A percentile compares a stretch with the other conserved stretches of the same genome.
Evolutionary conservation across 1,140 invertebrate genomes (phyloP).

Genomic region (Heliconius himera): DNA sequence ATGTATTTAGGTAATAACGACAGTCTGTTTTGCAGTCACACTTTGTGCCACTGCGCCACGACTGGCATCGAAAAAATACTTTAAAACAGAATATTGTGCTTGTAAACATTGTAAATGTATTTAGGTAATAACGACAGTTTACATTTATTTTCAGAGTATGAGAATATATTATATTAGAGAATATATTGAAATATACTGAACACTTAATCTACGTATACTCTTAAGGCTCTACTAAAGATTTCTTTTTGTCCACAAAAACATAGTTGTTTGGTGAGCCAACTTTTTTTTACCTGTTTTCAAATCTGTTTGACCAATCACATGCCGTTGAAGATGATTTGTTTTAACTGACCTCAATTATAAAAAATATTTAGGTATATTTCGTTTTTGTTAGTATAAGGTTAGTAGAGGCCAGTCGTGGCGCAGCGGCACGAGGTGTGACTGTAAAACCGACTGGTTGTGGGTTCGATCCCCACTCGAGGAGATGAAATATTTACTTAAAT

Average conservation of each 20-base stretch:
- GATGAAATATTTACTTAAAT: no score
- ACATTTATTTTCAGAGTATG: not conserved
- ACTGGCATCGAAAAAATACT: not conserved
- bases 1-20: not conserved
- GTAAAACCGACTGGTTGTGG: no score
- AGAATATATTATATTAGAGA: no score
- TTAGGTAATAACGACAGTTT: not conserved
- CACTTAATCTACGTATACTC: slow-evolving; percentile 7
- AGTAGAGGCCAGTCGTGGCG: no score
- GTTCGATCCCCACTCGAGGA: no score
- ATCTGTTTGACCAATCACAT: slow-evolving; percentile 32
- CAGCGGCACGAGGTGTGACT: no score
- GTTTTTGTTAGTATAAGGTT: no score
- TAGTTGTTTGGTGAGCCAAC: slow-evolving; percentile 47
- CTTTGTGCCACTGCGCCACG: no score
- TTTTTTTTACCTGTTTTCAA: slow-evolving; percentile 34
- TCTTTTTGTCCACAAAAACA: slow-evolving; percentile 56
- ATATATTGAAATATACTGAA: not conserved
- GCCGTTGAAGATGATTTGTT: slow-evolving; percentile 30
- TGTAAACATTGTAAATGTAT: not conserved
- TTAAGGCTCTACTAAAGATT: slow-evolving; percentile 55
- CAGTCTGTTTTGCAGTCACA: no score
- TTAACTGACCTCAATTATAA: not conserved
- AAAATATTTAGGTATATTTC: not conserved
- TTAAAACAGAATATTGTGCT: not conserved